Base-by-base conservation (phyloP, 2,797 vertebrate species). In the Microctenopoma steveboyesi region DNA sequence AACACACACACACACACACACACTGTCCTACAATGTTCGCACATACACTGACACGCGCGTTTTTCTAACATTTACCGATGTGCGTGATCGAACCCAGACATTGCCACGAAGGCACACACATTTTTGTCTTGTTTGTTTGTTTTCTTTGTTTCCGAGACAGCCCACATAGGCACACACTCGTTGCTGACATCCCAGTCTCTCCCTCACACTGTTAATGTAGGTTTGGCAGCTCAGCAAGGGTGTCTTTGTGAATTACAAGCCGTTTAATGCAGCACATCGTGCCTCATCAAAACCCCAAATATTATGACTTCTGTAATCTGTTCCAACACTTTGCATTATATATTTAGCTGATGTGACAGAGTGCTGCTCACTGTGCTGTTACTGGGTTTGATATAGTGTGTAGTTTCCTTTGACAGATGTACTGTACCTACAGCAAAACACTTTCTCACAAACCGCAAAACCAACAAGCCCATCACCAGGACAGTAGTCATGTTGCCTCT, bases 201-300 rank as follows among this genome's bases (percentile, higher is more conserved):
- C 59, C 45, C 67, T 65, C 69, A 72, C 33, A 1, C 62, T 55
- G 74, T 67, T 55, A 79, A 60, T 69, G 65, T 49, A 70, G 59
- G 69, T 82, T 79, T 79, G 72, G 77, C 81, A 81, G 81, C 86
- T 73, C 66, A 57, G 72, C 55, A 6, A n/a, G 49, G 54, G 61
- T 22, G 69, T 85, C 87, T 86, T 78, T 76, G 79, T 68, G 78
- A 84, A 83, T 86, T 75, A 79, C 57, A 71, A 73, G 64, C 33
- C 37, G 25, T 69, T 86, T 81, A 87, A 78, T 46, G 58, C 79
- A 1, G 68, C 71, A 52, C 76, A 71, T 50, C 47, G 27, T 18
- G 16, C 78, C 74, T 76, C 77, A 79, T 86, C 71, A 66, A 60
- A 79, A 69, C 40, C 62, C 50, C 48, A 68, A 72, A 83, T 80